A percentile compares a stretch with the other conserved stretches of the same genome.
These are phyloP conservation scores for Drosophila burlai DNA, from an alignment of 1,140 invertebrate genomes.

Conservation along the genomic window DNA sequence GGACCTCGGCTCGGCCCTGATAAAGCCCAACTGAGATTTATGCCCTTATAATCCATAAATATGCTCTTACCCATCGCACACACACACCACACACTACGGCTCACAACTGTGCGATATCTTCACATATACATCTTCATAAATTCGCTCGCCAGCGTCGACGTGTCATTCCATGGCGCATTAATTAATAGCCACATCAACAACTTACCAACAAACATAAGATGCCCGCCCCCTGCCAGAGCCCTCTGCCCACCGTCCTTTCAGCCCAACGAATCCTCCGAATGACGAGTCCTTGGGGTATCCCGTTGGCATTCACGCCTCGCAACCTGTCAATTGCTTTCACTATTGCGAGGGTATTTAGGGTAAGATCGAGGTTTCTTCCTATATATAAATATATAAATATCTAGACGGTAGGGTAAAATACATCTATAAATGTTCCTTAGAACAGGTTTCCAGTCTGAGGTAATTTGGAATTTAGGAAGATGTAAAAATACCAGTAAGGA, in stretches of 20 bases:
- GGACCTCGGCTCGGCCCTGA: constrained; percentile 48
- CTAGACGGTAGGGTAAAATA: no score
- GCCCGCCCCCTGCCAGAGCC: not conserved
- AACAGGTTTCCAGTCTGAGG: not conserved
- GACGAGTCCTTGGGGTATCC: constrained; percentile 62
- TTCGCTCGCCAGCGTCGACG: constrained; percentile 62
- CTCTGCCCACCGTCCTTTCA: not conserved
- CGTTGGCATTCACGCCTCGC: constrained; percentile 52
- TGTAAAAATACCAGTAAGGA: not conserved
- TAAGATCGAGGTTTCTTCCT: not conserved
- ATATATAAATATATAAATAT: not conserved
- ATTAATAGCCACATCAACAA: constrained; percentile 84
- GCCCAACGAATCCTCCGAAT: constrained; percentile 41
- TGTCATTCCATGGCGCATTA: constrained; percentile 80
- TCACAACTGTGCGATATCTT: constrained; percentile 25
- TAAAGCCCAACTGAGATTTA: constrained; percentile 78
- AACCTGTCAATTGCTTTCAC: constrained; percentile 68
- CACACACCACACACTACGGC: not conserved
- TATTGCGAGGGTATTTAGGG: not conserved
- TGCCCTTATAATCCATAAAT: constrained; percentile 83
- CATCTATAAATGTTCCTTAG: not conserved
- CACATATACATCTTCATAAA: constrained; percentile 74
- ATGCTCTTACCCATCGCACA: constrained; percentile 65
- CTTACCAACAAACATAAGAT: constrained; percentile 64
- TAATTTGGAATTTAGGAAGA: no score